These are phyloP conservation scores for Cancer borealis DNA, from an alignment of 2,888 invertebrate genomes.

Conservation along the genomic window DNA sequence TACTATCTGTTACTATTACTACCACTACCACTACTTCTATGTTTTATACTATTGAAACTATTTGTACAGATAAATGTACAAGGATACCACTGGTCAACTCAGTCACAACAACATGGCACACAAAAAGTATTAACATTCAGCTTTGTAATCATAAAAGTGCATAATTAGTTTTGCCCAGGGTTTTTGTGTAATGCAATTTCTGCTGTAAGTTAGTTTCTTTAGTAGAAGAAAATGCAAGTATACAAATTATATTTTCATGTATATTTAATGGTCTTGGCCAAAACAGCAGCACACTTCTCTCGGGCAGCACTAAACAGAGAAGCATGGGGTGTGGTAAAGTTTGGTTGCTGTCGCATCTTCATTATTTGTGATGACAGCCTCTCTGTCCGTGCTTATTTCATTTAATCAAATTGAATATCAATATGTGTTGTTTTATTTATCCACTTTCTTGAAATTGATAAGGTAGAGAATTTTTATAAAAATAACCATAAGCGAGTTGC, in stretches of 20 bases:
- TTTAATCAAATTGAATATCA: slow-evolving; percentile 45
- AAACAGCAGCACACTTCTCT: slow-evolving; percentile 12
- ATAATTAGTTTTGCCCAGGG: slow-evolving; percentile 18
- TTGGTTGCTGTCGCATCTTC: slow-evolving; percentile 30
- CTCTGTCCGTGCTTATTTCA: slow-evolving; percentile 41
- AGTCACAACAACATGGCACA: slow-evolving; percentile 33
- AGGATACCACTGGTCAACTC: slow-evolving; percentile 14
- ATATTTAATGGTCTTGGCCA: background rate
- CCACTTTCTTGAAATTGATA: background rate
- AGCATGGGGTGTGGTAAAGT: slow-evolving; percentile 41
- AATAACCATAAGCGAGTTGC: background rate
- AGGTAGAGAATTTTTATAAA: background rate
- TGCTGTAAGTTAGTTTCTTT: slow-evolving; percentile 25
- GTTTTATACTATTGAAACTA: background rate
- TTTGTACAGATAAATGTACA: background rate
- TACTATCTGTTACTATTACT: background rate
- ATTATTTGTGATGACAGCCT: slow-evolving; percentile 41
- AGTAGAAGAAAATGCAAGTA: slow-evolving; percentile 25
- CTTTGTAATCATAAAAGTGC: slow-evolving; percentile 4
- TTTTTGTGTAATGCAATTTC: slow-evolving; percentile 1
- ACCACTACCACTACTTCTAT: background rate
- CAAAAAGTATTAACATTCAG: slow-evolving; percentile 2
- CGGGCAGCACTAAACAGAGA: slow-evolving; percentile 30
- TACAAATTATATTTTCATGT: slow-evolving; percentile 38
- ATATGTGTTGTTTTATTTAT: background rate